Evolutionary conservation across 1,140 invertebrate genomes (phyloP).

Genomic region (Heterodera carotae): DNA sequence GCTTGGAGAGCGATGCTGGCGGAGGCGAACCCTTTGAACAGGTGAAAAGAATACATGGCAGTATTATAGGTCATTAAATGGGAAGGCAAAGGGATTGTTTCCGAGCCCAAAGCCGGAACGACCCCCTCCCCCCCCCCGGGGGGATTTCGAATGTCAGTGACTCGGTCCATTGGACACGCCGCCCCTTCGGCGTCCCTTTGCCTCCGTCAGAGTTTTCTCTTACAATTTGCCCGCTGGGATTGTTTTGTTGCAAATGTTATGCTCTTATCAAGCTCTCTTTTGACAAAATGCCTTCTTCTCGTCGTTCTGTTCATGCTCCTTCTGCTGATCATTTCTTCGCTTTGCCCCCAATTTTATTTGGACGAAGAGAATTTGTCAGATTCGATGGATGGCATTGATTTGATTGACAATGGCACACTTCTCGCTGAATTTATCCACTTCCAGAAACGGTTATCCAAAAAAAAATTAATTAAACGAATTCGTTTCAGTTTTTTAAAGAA

Average conservation of each 20-base stretch:
- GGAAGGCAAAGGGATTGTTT: no score
- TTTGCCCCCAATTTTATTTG: background rate
- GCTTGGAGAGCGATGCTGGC: background rate
- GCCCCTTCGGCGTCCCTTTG: no score
- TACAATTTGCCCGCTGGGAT: no score
- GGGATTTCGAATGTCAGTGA: no score
- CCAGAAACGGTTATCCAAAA: background rate
- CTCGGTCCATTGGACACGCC: no score
- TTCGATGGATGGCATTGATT: background rate
- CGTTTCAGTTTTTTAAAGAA: constrained; percentile 1
- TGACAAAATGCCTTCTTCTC: background rate
- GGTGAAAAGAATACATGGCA: no score
- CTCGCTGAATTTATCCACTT: background rate
- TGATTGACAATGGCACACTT: background rate
- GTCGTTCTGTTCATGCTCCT: background rate
- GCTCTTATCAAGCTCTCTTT: background rate
- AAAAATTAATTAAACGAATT: background rate
- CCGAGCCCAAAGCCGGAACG: no score
- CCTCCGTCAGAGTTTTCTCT: no score
- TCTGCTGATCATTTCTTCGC: background rate
- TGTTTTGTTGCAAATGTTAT: no score
- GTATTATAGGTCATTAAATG: no score
- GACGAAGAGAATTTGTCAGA: background rate
- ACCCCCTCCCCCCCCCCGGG: no score
- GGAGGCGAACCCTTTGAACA: no score